Evolutionary conservation across 2,113 vertebrate species (phyloP).

Genomic region (Chaetura pelagica): DNA sequence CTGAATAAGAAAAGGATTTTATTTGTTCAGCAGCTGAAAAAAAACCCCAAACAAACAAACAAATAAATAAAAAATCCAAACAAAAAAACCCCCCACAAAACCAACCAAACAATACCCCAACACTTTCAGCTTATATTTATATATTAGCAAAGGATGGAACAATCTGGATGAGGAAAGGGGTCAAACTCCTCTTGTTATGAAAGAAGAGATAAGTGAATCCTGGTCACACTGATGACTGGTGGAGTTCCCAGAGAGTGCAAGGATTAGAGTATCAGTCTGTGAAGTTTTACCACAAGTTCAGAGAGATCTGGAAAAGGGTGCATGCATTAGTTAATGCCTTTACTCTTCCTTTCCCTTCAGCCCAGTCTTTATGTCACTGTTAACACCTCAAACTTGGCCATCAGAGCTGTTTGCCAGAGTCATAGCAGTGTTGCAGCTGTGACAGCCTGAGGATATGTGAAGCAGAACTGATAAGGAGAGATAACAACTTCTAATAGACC

Average conservation of each 20-base stretch:
- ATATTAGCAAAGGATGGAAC: neutral
- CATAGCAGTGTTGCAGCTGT: neutral
- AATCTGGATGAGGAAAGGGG: neutral
- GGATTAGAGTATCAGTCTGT: neutral
- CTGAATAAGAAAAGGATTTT: neutral
- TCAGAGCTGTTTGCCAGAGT: neutral
- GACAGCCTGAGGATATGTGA: neutral
- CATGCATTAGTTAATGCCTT: neutral
- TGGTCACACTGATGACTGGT: rapidly evolving
- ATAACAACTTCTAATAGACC: neutral
- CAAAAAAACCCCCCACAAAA: no score
- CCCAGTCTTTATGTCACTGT: neutral
- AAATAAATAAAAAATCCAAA: no score
- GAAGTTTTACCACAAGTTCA: neutral
- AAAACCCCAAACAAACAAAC: no score
- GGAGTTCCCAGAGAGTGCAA: neutral
- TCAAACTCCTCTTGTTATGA: neutral
- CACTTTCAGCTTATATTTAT: neutral
- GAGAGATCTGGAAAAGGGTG: neutral
- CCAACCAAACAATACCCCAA: no score
- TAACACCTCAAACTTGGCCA: neutral
- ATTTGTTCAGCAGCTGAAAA: neutral
- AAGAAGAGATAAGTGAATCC: neutral
- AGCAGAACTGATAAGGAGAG: neutral
- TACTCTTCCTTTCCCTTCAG: neutral